A percentile compares a stretch with the other conserved stretches of the same genome.
Conservation (phyloP, 2,888 invertebrate genomes). For the Phengaris alcon region DNA sequence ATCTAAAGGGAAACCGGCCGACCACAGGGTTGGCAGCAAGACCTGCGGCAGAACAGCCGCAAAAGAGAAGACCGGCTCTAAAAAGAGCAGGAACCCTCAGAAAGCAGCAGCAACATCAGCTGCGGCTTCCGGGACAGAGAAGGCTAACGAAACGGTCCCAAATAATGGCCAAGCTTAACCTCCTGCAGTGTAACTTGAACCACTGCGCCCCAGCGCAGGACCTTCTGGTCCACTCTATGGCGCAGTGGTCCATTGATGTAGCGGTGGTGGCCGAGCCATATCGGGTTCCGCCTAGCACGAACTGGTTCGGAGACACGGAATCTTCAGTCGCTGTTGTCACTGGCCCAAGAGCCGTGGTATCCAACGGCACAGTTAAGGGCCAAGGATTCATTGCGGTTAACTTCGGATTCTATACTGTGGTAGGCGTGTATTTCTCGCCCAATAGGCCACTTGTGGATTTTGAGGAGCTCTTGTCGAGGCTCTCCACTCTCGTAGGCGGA, state of each 20-base stretch:
- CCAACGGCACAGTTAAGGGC: conserved; percentile 1
- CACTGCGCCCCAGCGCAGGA: conserved; percentile 24
- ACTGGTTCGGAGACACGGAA: conserved; percentile 10
- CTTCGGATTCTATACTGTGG: conserved; percentile 24
- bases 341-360: background rate
- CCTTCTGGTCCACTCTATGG: conserved; percentile 17
- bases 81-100: background rate
- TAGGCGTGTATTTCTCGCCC: conserved; percentile 40
- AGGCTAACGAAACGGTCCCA: background rate
- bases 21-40: background rate
- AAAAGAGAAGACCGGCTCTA: background rate
- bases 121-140: background rate
- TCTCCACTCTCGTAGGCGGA: background rate
- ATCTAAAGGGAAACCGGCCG: background rate
- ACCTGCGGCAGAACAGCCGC: background rate
- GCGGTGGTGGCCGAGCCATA: conserved; percentile 18
- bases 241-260: background rate
- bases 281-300: background rate
- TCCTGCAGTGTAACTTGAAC: conserved; percentile 23
- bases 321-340: background rate
- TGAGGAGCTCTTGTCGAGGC: background rate
- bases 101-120: background rate
- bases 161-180: background rate
- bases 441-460: conserved; percentile 34
- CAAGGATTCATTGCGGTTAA: conserved; percentile 34